A percentile compares a stretch with the other conserved stretches of the same genome.
phyloP scores from a whole-genome alignment of 2,888 invertebrate genomes.

The Danaus chrysippus region DNA sequence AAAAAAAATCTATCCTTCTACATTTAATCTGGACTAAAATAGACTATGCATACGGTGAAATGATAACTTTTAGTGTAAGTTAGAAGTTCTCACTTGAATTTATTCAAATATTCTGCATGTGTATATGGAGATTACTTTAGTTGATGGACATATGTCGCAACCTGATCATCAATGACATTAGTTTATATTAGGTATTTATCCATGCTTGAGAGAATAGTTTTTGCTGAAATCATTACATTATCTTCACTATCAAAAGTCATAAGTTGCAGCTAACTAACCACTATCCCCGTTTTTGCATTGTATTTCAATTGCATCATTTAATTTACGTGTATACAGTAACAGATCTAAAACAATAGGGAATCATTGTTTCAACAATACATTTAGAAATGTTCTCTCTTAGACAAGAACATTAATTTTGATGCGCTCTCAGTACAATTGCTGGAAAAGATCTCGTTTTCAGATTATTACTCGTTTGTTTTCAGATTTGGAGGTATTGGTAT shows the following conservation, averaged over 20 bases:
- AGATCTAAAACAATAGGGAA: conserved; percentile 28
- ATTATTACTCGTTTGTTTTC: background rate
- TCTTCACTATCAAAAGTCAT: background rate
- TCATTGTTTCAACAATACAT: conserved; percentile 24
- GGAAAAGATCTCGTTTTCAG: background rate
- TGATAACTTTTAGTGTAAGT: no score
- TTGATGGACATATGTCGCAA: no score
- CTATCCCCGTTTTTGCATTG: conserved; percentile 20
- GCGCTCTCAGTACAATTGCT: conserved; percentile 1
- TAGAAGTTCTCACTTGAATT: no score
- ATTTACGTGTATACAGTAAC: conserved; percentile 17
- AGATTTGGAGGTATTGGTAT: background rate
- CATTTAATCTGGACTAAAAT: no score
- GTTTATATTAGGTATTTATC: no score
- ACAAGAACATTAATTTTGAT: conserved; percentile 15
- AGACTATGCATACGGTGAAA: no score
- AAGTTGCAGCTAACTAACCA: conserved; percentile 12
- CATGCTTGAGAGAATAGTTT: background rate
- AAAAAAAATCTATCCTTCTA: no score
- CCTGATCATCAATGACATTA: no score
- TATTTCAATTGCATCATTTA: conserved; percentile 19
- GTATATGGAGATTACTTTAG: no score
- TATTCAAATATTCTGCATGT: no score
- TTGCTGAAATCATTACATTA: background rate
- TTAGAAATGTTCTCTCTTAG: conserved; percentile 20